Conservation (phyloP, 2,113 vertebrate genomes). For the Cromileptes altivelis region DNA sequence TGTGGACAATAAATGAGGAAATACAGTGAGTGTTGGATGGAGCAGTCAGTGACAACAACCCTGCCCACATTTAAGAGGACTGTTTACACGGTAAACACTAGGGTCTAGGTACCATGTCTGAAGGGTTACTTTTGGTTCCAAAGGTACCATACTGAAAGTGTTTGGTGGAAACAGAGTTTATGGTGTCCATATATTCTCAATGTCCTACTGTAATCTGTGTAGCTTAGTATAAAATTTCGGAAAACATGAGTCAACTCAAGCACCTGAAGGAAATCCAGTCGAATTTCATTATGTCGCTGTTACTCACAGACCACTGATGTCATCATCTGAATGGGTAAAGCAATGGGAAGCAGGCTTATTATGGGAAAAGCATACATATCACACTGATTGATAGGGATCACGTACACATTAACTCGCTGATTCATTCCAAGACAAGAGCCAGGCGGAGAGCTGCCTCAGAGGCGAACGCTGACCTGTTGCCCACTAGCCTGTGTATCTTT, state of each 20-base stretch:
- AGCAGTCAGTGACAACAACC: too few species aligned
- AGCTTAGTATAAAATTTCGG: background rate
- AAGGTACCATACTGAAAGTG: too few species aligned
- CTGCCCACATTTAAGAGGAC: too few species aligned
- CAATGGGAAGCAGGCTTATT: background rate
- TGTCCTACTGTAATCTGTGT: too few species aligned
- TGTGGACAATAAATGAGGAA: too few species aligned
- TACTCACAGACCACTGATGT: conserved; percentile 6
- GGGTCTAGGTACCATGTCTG: too few species aligned
- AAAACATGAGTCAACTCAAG: background rate
- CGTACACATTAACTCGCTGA: conserved; percentile 20
- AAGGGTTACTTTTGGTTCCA: too few species aligned
- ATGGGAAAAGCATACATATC: conserved; percentile 15
- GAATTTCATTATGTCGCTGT: background rate
- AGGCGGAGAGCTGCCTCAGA: conserved; percentile 32
- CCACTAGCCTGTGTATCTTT: conserved; percentile 22
- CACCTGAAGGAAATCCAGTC: background rate
- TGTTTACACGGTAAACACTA: too few species aligned
- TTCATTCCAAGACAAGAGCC: conserved; percentile 29
- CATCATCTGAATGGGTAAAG: background rate
- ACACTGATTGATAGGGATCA: background rate
- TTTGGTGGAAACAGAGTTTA: too few species aligned
- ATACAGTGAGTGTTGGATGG: too few species aligned
- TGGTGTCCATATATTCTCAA: too few species aligned
- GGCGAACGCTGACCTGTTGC: conserved; percentile 50